These are phyloP conservation scores for Geococcyx californianus DNA, from an alignment of 2,113 vertebrate genomes.

Conservation along the genomic window DNA sequence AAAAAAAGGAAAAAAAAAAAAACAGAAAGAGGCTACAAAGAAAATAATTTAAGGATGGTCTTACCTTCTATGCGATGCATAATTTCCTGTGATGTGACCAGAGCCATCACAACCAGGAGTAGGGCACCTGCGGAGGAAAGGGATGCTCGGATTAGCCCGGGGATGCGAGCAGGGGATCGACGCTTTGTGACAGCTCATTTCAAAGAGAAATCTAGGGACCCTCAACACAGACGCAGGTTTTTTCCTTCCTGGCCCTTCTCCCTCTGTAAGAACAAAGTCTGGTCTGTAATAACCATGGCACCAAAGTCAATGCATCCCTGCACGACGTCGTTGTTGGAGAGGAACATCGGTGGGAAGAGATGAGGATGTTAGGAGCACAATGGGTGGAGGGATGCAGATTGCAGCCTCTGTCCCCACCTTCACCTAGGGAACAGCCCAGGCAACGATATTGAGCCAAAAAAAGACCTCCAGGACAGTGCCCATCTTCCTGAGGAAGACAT, in stretches of 20 bases:
- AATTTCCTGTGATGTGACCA: slow-evolving; percentile 86
- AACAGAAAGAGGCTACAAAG: not conserved
- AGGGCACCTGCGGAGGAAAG: slow-evolving; percentile 78
- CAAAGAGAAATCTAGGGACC: not conserved
- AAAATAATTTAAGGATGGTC: slow-evolving; percentile 41
- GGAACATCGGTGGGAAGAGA: not conserved
- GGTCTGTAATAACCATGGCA: not conserved
- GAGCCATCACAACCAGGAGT: slow-evolving; percentile 85
- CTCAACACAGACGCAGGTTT: not conserved
- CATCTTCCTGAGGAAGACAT: not conserved
- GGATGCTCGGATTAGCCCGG: not conserved
- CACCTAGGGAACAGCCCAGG: not conserved
- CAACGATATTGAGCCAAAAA: not conserved
- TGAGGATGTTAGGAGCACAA: accelerated
- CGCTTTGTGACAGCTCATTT: not conserved
- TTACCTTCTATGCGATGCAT: slow-evolving; percentile 85
- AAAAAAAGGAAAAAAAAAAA: not conserved
- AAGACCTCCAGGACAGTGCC: not conserved
- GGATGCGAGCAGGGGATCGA: not conserved
- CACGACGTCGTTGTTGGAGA: accelerated
- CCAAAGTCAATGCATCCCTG: accelerated
- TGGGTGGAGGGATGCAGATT: accelerated
- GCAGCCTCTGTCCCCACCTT: not conserved
- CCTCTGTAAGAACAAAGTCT: not conserved
- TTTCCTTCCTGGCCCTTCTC: not conserved